phyloP scores from a whole-genome alignment of 2,888 invertebrate genomes.

The Metellina segmentata region DNA sequence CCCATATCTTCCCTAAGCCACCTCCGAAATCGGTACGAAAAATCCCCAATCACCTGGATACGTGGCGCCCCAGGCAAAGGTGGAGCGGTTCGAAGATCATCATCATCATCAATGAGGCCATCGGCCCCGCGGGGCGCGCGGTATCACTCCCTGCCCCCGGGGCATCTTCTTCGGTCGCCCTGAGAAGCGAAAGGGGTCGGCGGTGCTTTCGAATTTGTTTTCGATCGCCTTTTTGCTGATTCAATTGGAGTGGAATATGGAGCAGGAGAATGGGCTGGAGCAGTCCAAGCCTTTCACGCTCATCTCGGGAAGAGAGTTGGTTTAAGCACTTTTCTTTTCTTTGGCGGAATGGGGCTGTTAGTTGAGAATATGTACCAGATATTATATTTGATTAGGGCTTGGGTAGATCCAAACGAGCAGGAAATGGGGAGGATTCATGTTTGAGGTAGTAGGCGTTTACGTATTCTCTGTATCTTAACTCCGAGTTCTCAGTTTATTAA shows the following conservation, averaged over 20 bases:
- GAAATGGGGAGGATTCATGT: slow-evolving; percentile 2
- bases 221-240: background rate
- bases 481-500: no score
- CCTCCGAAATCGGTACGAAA: slow-evolving; percentile 10
- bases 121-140: slow-evolving; percentile 57
- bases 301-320: slow-evolving; percentile 28
- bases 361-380: background rate
- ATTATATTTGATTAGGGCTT: background rate
- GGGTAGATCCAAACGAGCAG: slow-evolving; percentile 7
- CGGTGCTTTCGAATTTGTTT: slow-evolving; percentile 21
- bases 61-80: slow-evolving; percentile 50
- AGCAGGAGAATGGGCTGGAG: slow-evolving; percentile 57
- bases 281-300: slow-evolving; percentile 29
- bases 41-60: slow-evolving; percentile 54
- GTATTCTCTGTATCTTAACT: no score
- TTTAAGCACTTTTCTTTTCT: slow-evolving; percentile 10
- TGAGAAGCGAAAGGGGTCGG: slow-evolving; percentile 63
- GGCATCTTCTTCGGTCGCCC: background rate
- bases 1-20: slow-evolving; percentile 6
- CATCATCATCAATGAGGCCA: slow-evolving; percentile 73
- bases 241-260: slow-evolving; percentile 42
- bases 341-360: background rate
- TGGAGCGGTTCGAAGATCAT: slow-evolving; percentile 62
- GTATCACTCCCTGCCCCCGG: slow-evolving; percentile 63
- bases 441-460: background rate